Conservation (phyloP, 2,113 vertebrate genomes). For the Calonectris borealis region DNA sequence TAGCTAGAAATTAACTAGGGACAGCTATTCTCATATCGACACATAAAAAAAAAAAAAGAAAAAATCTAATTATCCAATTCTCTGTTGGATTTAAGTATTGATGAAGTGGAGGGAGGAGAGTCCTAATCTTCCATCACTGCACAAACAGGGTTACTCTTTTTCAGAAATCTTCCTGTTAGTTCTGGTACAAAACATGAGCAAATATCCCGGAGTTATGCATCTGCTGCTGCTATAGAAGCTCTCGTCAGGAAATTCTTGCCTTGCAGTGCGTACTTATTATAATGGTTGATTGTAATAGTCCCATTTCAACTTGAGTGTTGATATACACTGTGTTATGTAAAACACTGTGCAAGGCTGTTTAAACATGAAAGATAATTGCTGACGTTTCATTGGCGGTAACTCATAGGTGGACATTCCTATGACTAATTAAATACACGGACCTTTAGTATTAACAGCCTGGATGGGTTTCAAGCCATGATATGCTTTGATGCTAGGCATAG, state of each 20-base stretch:
- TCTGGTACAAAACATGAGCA: not conserved
- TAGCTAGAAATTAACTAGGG: not conserved
- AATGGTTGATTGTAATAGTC: not conserved
- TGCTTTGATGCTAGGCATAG: not conserved
- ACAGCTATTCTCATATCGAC: not conserved
- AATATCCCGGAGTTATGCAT: not conserved
- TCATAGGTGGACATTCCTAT: not conserved
- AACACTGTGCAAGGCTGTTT: constrained; percentile 13
- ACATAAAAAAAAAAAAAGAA: not conserved
- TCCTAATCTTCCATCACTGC: not conserved
- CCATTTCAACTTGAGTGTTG: not conserved
- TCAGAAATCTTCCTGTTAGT: not conserved
- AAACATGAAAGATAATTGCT: constrained; percentile 21
- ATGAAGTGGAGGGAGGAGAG: not conserved
- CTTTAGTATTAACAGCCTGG: not conserved
- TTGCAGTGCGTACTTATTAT: not conserved
- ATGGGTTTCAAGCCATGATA: not conserved
- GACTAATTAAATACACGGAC: constrained; percentile 12
- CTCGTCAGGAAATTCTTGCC: not conserved
- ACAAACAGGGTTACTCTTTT: not conserved
- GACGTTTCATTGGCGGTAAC: not conserved
- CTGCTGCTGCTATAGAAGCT: not conserved
- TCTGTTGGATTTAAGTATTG: not conserved
- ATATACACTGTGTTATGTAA: constrained; percentile 4
- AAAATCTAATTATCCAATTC: not conserved